Evolutionary conservation across 2,113 vertebrate genomes (phyloP).

Genomic region (Anoplopoma fimbria): DNA sequence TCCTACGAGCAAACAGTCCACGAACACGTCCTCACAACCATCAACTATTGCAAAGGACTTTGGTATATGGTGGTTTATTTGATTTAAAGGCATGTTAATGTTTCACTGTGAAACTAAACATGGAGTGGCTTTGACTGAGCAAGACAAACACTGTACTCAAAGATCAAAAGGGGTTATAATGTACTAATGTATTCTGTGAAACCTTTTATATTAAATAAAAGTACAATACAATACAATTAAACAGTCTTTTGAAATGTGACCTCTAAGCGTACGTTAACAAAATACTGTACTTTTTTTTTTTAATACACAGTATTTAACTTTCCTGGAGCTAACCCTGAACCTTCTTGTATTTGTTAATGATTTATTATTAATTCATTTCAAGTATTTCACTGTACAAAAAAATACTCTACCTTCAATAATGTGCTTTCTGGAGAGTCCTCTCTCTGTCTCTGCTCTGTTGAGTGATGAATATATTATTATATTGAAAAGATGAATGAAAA

Average conservation of each 20-base stretch:
- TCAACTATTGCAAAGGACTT: not conserved
- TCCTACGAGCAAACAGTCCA: not conserved
- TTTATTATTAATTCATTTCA: not conserved
- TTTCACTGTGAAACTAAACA: constrained; percentile 9
- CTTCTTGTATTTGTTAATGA: not conserved
- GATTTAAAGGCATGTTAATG: not conserved
- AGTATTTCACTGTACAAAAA: not conserved
- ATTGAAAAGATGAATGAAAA: constrained; percentile 16
- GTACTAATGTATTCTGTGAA: not conserved
- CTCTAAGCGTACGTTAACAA: not conserved
- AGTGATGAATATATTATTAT: constrained; percentile 35
- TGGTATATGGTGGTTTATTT: not conserved
- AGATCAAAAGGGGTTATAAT: too few relatives aligned
- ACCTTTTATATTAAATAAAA: not conserved
- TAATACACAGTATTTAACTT: not conserved
- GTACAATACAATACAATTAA: not conserved
- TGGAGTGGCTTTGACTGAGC: not conserved
- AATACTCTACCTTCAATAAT: constrained; percentile 90
- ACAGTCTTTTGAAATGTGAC: not conserved
- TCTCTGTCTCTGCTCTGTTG: constrained; percentile 91
- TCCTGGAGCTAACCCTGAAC: not conserved
- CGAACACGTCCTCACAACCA: not conserved
- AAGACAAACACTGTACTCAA: constrained; percentile 8
- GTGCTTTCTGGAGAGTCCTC: constrained; percentile 93
- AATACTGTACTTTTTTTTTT: not conserved